Evolutionary conservation across 2,797 vertebrate genomes (phyloP).

Genomic region (Leontopithecus rosalia): DNA sequence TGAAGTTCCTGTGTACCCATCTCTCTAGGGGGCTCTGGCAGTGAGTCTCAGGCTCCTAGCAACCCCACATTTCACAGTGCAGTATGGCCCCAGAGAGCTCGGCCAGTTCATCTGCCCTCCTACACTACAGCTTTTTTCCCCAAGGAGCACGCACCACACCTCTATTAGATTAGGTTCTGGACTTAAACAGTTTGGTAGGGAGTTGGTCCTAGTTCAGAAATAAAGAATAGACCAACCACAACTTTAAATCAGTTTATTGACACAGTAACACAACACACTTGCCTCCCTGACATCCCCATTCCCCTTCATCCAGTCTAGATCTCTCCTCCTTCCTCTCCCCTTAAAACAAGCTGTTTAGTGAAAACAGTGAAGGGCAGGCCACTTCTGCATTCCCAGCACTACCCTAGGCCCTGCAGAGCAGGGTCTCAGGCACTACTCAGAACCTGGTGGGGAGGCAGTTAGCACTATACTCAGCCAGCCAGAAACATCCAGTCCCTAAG

Average conservation of each 20-base stretch:
- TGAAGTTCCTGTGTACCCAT: not conserved
- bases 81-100: conserved; percentile 36
- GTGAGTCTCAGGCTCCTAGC: conserved; percentile 15
- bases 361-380: conserved; percentile 53
- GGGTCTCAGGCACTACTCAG: conserved; percentile 17
- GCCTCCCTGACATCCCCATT: conserved; percentile 65
- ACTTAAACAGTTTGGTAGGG: not conserved
- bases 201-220: conserved; percentile 40
- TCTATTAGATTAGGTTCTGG: not conserved
- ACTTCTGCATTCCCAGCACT: not conserved
- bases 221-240: conserved; percentile 60
- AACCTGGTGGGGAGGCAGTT: not conserved
- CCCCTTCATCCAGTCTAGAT: conserved; percentile 50
- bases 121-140: not conserved
- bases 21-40: not conserved
- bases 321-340: not conserved
- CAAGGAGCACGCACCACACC: not conserved
- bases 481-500: conserved; percentile 41
- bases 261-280: conserved; percentile 80
- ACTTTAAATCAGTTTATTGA: conserved; percentile 81
- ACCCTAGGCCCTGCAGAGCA: not conserved
- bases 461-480: conserved; percentile 37
- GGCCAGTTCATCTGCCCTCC: not conserved
- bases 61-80: not conserved
- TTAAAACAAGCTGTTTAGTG: conserved; percentile 58